phyloP scores from a whole-genome alignment of 1,140 invertebrate species.

The Drosophila pseudoananassae region DNA sequence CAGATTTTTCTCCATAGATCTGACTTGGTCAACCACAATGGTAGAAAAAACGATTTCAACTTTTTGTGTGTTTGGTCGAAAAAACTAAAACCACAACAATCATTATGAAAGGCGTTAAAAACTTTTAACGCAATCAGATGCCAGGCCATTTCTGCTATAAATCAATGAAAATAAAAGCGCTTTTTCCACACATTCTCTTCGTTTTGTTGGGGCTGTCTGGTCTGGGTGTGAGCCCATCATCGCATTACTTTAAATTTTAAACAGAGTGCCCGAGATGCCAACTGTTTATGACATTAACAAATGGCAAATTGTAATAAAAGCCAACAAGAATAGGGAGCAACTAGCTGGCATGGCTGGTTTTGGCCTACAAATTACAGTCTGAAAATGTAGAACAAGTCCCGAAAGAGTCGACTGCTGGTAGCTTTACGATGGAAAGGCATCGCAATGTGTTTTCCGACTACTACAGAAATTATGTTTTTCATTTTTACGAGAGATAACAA shows the following conservation, averaged over 20 bases:
- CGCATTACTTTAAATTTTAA: constrained; percentile 5
- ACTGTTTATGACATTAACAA: constrained; percentile 69
- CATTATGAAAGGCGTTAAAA: constrained; percentile 56
- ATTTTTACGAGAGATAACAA: constrained; percentile 75
- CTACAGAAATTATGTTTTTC: constrained; percentile 61
- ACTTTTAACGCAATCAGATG: constrained; percentile 51
- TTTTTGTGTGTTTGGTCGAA: constrained; percentile 16
- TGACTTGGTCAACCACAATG: constrained; percentile 14
- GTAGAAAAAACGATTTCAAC: constrained; percentile 7
- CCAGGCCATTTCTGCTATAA: constrained; percentile 53
- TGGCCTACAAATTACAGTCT: constrained; percentile 40
- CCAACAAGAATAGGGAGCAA: constrained; percentile 17
- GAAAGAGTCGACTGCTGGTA: constrained; percentile 48
- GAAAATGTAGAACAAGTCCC: constrained; percentile 60
- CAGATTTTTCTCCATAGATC: not conserved
- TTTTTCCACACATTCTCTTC: constrained; percentile 38
- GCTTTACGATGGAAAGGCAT: constrained; percentile 25
- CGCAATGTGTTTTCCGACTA: constrained; percentile 60
- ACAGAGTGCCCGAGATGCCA: constrained; percentile 8
- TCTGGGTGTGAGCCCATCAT: not conserved
- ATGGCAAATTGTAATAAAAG: constrained; percentile 72
- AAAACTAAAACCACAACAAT: constrained; percentile 46
- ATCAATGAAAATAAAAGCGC: constrained; percentile 55
- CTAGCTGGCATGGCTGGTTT: constrained; percentile 6
- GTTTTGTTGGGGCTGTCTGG: constrained; percentile 1